A percentile compares a stretch with the other conserved stretches of the same genome.
phyloP scores from a whole-genome alignment of 2,888 invertebrate species.

The Phengaris arion region DNA sequence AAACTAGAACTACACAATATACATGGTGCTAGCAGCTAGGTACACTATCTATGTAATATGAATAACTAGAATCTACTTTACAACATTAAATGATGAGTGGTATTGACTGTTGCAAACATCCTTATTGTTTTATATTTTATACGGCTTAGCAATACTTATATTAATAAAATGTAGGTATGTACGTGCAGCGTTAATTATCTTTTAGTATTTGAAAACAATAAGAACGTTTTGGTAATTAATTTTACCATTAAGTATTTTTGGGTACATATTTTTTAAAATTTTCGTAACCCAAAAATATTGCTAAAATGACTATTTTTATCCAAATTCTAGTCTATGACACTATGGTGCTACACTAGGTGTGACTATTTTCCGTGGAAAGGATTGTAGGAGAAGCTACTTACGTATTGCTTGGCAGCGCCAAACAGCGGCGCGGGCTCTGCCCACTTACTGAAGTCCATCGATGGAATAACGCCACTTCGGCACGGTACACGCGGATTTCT shows the following conservation, averaged over 20 bases:
- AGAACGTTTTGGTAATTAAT: conserved; percentile 4
- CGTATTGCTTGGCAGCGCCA: conserved; percentile 78
- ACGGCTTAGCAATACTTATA: neutral
- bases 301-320: neutral
- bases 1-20: conserved; percentile 1
- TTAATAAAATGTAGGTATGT: neutral
- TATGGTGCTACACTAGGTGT: conserved; percentile 45
- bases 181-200: neutral
- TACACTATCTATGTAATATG: neutral
- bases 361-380: conserved; percentile 70
- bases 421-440: conserved; percentile 83
- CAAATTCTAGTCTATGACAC: neutral
- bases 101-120: conserved; percentile 5
- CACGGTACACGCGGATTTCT: conserved; percentile 97
- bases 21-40: conserved; percentile 1
- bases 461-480: conserved; percentile 91
- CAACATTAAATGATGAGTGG: neutral
- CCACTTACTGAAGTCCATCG: conserved; percentile 94
- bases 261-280: neutral
- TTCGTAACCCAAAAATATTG: conserved; percentile 8
- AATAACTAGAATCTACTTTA: conserved; percentile 9
- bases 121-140: neutral
- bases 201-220: conserved; percentile 9
- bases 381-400: conserved; percentile 82
- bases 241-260: conserved; percentile 2